Evolutionary conservation across 2,797 vertebrate genomes (phyloP).

Genomic region (Graptemys geographica): DNA sequence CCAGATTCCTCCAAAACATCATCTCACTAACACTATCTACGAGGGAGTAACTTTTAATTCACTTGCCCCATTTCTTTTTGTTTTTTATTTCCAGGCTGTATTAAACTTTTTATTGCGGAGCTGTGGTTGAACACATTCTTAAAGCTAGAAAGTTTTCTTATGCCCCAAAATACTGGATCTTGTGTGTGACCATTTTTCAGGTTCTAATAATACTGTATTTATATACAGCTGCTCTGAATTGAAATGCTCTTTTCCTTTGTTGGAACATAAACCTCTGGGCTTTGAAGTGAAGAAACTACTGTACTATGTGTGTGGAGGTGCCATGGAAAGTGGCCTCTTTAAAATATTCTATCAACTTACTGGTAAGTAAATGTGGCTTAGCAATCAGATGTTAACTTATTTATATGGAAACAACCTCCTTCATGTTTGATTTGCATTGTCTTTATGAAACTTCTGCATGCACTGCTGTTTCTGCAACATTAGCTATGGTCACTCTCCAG

Average conservation of each 20-base stretch:
- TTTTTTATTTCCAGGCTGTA: constrained; percentile 16
- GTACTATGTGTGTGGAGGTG: constrained; percentile 9
- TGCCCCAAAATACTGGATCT: neutral
- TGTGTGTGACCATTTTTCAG: neutral
- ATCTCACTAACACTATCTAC: neutral
- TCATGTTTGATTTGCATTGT: neutral
- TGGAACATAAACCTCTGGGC: constrained; percentile 11
- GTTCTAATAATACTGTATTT: constrained; percentile 35
- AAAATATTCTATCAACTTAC: constrained; percentile 51
- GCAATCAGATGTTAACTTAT: constrained; percentile 24
- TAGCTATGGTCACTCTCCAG: constrained; percentile 21
- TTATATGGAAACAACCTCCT: constrained; percentile 33
- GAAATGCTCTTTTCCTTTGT: constrained; percentile 32
- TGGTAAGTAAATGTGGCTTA: constrained; percentile 64
- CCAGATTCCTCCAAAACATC: neutral
- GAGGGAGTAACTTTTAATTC: constrained; percentile 9
- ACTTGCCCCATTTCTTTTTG: neutral
- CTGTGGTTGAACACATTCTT: neutral
- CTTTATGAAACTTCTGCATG: neutral
- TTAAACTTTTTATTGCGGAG: neutral
- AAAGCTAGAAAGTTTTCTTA: constrained; percentile 15
- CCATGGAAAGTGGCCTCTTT: constrained; percentile 2
- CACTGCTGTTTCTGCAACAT: constrained; percentile 23
- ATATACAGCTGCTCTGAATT: neutral
- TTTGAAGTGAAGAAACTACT: neutral